Evolutionary conservation across 2,888 invertebrate species (phyloP).

Genomic region (Microplitis manilae): DNA sequence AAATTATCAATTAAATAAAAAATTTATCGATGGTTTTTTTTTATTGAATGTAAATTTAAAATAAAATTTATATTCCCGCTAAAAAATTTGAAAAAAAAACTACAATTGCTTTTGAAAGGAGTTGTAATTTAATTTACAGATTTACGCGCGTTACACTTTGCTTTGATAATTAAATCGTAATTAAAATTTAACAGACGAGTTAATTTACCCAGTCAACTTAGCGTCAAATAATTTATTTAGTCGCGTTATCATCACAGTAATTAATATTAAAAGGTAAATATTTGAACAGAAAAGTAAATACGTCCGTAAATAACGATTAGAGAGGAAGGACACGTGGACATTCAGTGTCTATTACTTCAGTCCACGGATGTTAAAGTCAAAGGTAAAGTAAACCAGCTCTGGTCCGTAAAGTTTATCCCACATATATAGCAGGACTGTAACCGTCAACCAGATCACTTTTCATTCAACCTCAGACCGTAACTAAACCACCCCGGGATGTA

Average conservation of each 20-base stretch:
- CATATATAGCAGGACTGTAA: slow-evolving; percentile 14
- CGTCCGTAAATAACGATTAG: background rate
- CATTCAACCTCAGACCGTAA: slow-evolving; percentile 17
- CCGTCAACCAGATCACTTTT: slow-evolving; percentile 19
- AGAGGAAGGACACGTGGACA: background rate
- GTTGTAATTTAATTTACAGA: too few relatives aligned
- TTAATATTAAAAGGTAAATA: background rate
- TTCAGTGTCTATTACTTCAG: background rate
- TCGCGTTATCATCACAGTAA: background rate
- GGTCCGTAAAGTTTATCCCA: slow-evolving; percentile 32
- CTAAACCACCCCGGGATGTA: background rate
- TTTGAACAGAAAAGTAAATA: background rate
- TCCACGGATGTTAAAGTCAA: slow-evolving; percentile 44
- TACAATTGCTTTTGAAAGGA: too few relatives aligned
- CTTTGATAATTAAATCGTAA: background rate
- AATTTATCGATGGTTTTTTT: too few relatives aligned
- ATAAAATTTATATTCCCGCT: too few relatives aligned
- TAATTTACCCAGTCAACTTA: too few relatives aligned
- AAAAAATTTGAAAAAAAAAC: too few relatives aligned
- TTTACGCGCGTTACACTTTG: background rate
- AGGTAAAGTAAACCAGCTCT: slow-evolving; percentile 32
- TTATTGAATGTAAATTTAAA: too few relatives aligned
- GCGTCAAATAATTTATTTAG: background rate
- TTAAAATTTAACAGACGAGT: too few relatives aligned
- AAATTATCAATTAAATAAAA: too few relatives aligned